These are phyloP conservation scores for Tetranychus truncatus DNA, from an alignment of 2,888 invertebrate species.

Conservation along the genomic window DNA sequence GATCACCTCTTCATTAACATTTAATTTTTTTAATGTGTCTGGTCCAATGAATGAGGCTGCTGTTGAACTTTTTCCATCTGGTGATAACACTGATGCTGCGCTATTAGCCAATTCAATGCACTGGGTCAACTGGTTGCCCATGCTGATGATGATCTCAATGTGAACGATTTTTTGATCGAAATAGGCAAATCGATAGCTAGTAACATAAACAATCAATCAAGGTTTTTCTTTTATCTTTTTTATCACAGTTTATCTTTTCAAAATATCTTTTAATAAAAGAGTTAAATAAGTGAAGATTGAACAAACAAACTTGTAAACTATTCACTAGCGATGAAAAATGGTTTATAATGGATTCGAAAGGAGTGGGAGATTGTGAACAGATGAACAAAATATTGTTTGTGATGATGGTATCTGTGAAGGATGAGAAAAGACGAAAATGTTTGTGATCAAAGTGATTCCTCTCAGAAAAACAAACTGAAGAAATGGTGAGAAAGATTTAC, in stretches of 20 bases:
- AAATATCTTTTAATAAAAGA: no score
- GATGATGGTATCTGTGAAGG: neutral
- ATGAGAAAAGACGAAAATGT: neutral
- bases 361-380: neutral
- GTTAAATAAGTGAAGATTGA: no score
- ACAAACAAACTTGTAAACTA: no score
- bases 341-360: neutral
- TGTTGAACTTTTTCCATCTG: neutral
- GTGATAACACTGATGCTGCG: neutral
- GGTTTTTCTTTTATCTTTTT: no score
- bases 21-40: neutral
- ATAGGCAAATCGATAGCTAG: no score
- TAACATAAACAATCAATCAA: no score
- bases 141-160: neutral
- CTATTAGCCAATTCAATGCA: neutral
- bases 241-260: no score
- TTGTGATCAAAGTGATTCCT: neutral
- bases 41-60: neutral
- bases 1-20: neutral
- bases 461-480: no score
- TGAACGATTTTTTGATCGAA: no score
- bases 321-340: neutral
- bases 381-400: no score
- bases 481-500: neutral
- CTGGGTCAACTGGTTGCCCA: constrained; percentile 8